These are phyloP conservation scores for Lampropteryx suffumata DNA, from an alignment of 2,888 invertebrate species.

Conservation along the genomic window DNA sequence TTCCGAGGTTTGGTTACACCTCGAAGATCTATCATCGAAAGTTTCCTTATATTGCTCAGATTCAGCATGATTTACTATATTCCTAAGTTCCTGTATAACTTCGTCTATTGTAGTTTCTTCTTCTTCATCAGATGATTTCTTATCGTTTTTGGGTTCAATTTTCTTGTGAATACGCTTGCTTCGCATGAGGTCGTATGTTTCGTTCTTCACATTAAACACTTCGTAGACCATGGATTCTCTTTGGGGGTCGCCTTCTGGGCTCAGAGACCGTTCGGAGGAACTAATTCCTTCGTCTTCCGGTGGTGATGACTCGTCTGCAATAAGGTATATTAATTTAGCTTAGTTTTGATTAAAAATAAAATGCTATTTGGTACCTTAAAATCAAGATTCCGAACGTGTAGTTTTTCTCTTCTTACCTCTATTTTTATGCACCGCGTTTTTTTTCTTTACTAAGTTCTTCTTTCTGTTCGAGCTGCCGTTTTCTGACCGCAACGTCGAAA, in stretches of 20 bases:
- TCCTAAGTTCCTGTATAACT: slow-evolving; percentile 92
- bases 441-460: slow-evolving; percentile 79
- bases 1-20: slow-evolving; percentile 72
- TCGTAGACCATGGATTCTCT: slow-evolving; percentile 84
- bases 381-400: too few species aligned
- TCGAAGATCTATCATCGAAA: slow-evolving; percentile 62
- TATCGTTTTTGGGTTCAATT: slow-evolving; percentile 60
- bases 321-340: slow-evolving; percentile 7
- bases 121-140: slow-evolving; percentile 84
- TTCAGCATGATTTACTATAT: slow-evolving; percentile 93
- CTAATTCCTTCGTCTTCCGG: slow-evolving; percentile 95
- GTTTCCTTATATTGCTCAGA: slow-evolving; percentile 83
- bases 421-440: slow-evolving; percentile 66
- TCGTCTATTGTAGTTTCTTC: slow-evolving; percentile 93
- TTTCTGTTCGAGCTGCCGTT: slow-evolving; percentile 74
- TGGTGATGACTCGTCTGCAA: slow-evolving; percentile 87
- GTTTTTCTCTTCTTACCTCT: slow-evolving; percentile 66
- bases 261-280: slow-evolving; percentile 91
- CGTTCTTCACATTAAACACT: slow-evolving; percentile 83
- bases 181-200: slow-evolving; percentile 77
- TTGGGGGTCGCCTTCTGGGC: slow-evolving; percentile 86
- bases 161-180: slow-evolving; percentile 73
- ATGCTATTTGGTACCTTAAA: too few species aligned
- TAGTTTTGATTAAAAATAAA: too few species aligned
- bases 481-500: slow-evolving; percentile 83